Evolutionary conservation across 2,113 vertebrate genomes (phyloP).

Genomic region (Prochilodus magdalenae): DNA sequence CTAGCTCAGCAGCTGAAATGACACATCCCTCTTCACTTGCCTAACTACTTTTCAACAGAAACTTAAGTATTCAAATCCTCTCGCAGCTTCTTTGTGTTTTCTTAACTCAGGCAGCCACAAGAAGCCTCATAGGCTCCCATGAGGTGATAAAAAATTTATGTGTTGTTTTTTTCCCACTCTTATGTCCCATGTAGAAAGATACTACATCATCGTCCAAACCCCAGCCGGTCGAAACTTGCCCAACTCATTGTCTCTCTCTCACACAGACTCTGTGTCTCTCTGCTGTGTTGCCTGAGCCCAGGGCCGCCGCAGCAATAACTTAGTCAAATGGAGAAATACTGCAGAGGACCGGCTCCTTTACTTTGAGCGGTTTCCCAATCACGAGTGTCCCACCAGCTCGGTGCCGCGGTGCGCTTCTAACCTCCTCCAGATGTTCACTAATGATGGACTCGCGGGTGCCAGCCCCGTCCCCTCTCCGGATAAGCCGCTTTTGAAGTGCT

Average conservation of each 20-base stretch:
- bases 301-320: constrained; percentile 1
- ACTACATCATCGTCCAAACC: constrained; percentile 27
- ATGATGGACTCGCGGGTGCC: constrained; percentile 66
- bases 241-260: constrained; percentile 20
- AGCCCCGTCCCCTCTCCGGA: constrained; percentile 62
- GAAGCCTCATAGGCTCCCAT: constrained; percentile 8
- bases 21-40: not conserved
- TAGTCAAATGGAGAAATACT: constrained; percentile 33
- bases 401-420: constrained; percentile 65
- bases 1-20: constrained; percentile 25
- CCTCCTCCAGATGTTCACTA: constrained; percentile 77
- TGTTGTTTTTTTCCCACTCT: constrained; percentile 25
- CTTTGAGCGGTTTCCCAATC: constrained; percentile 66
- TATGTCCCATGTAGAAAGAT: constrained; percentile 14
- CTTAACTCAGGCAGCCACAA: constrained; percentile 3
- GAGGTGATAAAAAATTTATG: constrained; percentile 6
- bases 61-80: not conserved
- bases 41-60: not conserved
- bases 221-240: constrained; percentile 17
- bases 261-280: constrained; percentile 32
- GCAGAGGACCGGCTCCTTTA: constrained; percentile 51
- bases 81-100: constrained; percentile 9
- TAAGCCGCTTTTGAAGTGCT: constrained; percentile 69
- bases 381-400: constrained; percentile 65
- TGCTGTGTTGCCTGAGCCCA: constrained; percentile 6